Base-by-base conservation (phyloP, 2,113 vertebrate genomes). In the Salvelinus namaycush region DNA sequence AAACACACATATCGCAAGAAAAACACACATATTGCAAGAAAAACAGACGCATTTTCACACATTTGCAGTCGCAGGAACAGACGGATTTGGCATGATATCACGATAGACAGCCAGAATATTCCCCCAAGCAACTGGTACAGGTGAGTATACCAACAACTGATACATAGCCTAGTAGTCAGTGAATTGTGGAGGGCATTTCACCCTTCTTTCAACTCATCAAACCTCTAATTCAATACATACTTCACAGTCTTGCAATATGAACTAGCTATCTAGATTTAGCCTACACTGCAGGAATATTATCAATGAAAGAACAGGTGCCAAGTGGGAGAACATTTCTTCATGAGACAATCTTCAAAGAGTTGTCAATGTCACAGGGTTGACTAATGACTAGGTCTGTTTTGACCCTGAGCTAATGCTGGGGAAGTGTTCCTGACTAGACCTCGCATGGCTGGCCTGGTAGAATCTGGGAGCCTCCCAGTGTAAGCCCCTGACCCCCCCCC, bases 41-140 rank as follows among this genome's bases (percentile, higher is more conserved):
- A 70, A 29, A 74, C 70, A 44, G 39, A 74, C 14, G 48, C 44
- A 49, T 62, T 57, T 70, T 70, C 27, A 65, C 72, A 74, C 57
- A 16, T 12, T 57, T 60, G 16, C 20, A 73, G 60, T 83, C 70
- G 48, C 75, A 84, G 81, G 81, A 75, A 77, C 79, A 81, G 84
- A 85, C 68, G 83, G 82, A 89, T 66, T 85, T 88, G 87, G 85
- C 85, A 78, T 74, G 69, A 83, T 72, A 82, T 89, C 84, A 87
- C 80, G 74, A 77, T 77, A 88, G 87, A 90, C 85, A 86, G 65
- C 74, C 83, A 68, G 80, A 82, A 83, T 73, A 57, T 81, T 83
- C 84, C 83, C 67, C 78, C 7, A 84, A 79, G 79, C 76, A 73
- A 69, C 86, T 74, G 76, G 78, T 78, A n/a, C 78, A 86, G 79